phyloP scores from a whole-genome alignment of 2,888 invertebrate genomes.

The Dendrolimus pini region DNA sequence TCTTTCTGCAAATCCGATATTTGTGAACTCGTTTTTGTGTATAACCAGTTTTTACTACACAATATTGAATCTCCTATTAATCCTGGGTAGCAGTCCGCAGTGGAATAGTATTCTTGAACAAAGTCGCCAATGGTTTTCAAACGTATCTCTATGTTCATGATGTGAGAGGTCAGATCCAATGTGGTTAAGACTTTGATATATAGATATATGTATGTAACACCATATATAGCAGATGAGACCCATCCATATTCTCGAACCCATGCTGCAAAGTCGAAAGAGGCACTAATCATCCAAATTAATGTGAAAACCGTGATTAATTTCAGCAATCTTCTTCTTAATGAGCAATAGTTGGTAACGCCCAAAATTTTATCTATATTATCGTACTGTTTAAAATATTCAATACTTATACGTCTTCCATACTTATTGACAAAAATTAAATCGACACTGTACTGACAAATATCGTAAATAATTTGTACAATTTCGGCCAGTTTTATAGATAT shows the following conservation, averaged over 20 bases:
- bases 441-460: conserved; percentile 40
- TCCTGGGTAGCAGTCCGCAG: conserved; percentile 15
- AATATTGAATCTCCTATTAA: conserved; percentile 23
- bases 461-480: conserved; percentile 38
- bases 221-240: conserved; percentile 26
- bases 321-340: conserved; percentile 27
- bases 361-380: conserved; percentile 39
- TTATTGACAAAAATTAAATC: conserved; percentile 46
- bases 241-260: conserved; percentile 39
- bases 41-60: conserved; percentile 34
- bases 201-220: conserved; percentile 38
- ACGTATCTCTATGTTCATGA: conserved; percentile 41
- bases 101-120: conserved; percentile 27
- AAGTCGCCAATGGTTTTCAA: conserved; percentile 36
- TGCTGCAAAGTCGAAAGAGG: conserved; percentile 33
- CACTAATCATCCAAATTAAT: conserved; percentile 32
- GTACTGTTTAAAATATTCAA: conserved; percentile 45
- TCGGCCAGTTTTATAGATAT: conserved; percentile 46
- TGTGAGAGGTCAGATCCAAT: conserved; percentile 45
- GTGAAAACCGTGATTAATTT: conserved; percentile 27
- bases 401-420: conserved; percentile 36
- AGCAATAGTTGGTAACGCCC: conserved; percentile 23
- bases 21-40: conserved; percentile 10
- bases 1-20: conserved; percentile 6
- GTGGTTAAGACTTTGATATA: conserved; percentile 51